Conservation (phyloP, 2,113 vertebrate genomes). For the Sinocyclocheilus anophthalmus region DNA sequence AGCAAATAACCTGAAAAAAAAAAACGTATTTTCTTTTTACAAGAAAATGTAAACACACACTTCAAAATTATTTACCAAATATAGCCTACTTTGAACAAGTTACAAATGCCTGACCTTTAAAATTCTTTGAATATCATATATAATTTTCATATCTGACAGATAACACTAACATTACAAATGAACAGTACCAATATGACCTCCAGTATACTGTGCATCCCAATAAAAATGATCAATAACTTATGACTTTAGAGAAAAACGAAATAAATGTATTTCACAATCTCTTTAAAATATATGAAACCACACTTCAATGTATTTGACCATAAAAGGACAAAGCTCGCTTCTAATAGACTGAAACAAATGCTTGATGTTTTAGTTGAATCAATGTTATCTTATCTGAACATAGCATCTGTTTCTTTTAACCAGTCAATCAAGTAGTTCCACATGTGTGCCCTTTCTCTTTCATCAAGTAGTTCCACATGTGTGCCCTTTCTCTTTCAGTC, state of each 20-base stretch:
- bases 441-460: not conserved
- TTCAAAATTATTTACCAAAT: not conserved
- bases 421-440: not conserved
- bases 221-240: not conserved
- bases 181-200: not conserved
- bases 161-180: not conserved
- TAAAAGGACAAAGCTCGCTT: not conserved
- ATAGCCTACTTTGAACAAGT: not conserved
- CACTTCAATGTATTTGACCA: not conserved
- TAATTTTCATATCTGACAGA: not conserved
- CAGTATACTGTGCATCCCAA: not conserved
- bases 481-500: not conserved
- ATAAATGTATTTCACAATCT: not conserved
- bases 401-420: conserved; percentile 16
- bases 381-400: not conserved
- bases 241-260: not conserved
- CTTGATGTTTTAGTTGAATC: not conserved
- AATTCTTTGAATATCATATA: not conserved
- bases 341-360: not conserved
- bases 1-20: too few relatives aligned
- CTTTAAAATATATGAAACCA: not conserved
- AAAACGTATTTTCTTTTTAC: too few relatives aligned
- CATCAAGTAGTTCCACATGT: not conserved
- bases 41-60: too few relatives aligned
- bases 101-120: not conserved